Percentiles rank a stretch among this genome's conserved stretches.
Conservation (phyloP, 2,797 vertebrate species). For the Megalops cyprinoides region DNA sequence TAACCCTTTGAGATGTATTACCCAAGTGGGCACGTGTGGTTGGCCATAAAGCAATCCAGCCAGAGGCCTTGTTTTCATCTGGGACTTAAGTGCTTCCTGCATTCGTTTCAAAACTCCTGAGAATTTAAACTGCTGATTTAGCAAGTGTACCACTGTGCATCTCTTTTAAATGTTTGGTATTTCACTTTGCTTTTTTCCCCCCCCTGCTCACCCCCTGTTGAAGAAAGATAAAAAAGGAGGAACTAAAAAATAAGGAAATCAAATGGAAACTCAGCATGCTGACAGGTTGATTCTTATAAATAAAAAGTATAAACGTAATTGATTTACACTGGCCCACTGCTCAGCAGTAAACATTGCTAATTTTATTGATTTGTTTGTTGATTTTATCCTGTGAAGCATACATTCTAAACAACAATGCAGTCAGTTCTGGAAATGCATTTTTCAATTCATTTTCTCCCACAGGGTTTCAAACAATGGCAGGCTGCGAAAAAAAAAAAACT, state of each 20-base stretch:
- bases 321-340: conserved; percentile 7
- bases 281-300: neutral
- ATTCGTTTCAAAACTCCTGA: conserved; percentile 65
- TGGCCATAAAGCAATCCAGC: neutral
- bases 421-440: neutral
- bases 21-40: conserved; percentile 14
- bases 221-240: neutral
- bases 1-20: conserved; percentile 18
- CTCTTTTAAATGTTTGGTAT: conserved; percentile 7
- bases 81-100: conserved; percentile 38
- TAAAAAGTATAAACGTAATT: conserved; percentile 15
- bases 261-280: conserved; percentile 6
- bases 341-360: conserved; percentile 7
- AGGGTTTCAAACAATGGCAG: neutral
- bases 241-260: conserved; percentile 4
- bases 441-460: neutral
- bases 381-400: neutral
- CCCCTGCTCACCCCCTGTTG: neutral
- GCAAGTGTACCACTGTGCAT: neutral
- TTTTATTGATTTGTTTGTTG: conserved; percentile 4
- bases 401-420: neutral
- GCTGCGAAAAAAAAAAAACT: neutral
- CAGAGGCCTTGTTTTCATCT: conserved; percentile 15
- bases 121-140: conserved; percentile 43
- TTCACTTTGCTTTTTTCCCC: neutral